Evolutionary conservation across 2,797 vertebrate species (phyloP).

Genomic region (Myiotriccus ornatus): DNA sequence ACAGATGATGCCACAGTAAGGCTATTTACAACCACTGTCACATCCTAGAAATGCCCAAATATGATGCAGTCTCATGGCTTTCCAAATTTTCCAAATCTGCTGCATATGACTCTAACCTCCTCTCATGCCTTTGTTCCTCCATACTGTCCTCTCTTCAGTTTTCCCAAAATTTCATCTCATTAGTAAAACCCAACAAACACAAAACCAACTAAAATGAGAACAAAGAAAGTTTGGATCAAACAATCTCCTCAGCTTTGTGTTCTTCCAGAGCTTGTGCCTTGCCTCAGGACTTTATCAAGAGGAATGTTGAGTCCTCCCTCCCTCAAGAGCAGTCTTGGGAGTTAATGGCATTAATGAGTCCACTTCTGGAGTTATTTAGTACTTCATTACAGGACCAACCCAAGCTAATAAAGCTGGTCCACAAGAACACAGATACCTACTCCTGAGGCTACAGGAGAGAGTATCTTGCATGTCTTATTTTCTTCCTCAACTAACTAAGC

Average conservation of each 20-base stretch:
- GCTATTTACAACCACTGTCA: not conserved
- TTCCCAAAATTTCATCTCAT: not conserved
- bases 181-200: not conserved
- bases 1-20: not conserved
- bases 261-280: not conserved
- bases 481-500: not conserved
- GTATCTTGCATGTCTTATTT: not conserved
- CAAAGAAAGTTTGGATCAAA: not conserved
- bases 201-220: not conserved
- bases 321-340: not conserved
- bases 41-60: not conserved
- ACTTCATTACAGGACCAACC: not conserved
- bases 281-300: not conserved
- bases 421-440: not conserved
- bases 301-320: accelerated
- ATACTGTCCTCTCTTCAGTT: not conserved
- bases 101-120: not conserved
- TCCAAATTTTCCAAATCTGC: not conserved
- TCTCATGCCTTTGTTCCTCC: not conserved
- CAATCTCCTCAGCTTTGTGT: not conserved
- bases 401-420: not conserved
- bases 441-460: not conserved
- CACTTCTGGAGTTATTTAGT: not conserved
- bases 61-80: not conserved
- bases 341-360: not conserved